phyloP scores from a whole-genome alignment of 2,797 vertebrate genomes.

The Aphelocoma californica region DNA sequence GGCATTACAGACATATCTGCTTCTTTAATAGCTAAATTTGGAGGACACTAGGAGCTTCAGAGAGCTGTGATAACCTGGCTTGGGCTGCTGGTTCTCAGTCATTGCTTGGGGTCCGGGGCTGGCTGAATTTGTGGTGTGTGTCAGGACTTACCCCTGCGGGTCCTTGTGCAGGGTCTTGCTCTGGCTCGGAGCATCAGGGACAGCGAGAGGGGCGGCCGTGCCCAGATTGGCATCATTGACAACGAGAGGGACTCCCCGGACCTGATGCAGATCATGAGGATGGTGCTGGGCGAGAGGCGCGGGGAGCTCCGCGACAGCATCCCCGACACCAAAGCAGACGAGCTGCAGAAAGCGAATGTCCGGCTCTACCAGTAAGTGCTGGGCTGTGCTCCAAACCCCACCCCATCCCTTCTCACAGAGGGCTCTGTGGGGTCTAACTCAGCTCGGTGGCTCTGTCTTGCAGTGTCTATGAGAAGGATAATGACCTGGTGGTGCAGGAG shows the following conservation, averaged over 20 bases:
- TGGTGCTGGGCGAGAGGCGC: constrained; percentile 79
- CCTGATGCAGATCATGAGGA: constrained; percentile 85
- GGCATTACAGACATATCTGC: background rate
- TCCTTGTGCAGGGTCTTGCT: constrained; percentile 35
- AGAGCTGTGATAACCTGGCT: background rate
- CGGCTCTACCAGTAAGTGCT: constrained; percentile 85
- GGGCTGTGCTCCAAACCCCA: background rate
- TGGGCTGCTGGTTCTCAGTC: background rate
- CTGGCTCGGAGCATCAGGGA: constrained; percentile 89
- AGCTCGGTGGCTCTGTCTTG: background rate
- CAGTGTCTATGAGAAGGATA: constrained; percentile 84
- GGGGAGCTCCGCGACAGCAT: constrained; percentile 69
- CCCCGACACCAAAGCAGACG: constrained; percentile 68
- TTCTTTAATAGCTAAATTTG: background rate
- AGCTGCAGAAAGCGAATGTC: constrained; percentile 73
- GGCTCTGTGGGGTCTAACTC: background rate
- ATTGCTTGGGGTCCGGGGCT: background rate
- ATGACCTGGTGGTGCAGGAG: constrained; percentile 86
- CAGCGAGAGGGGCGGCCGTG: constrained; percentile 84
- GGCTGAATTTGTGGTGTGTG: background rate
- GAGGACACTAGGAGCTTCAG: background rate
- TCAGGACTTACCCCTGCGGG: background rate
- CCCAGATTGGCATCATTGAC: constrained; percentile 83
- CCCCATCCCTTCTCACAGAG: fast-evolving
- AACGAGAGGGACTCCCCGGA: constrained; percentile 80